Percentiles rank a stretch among this genome's conserved stretches.
Evolutionary conservation across 2,888 invertebrate genomes (phyloP).

Genomic region (Xestia rhomboidea): DNA sequence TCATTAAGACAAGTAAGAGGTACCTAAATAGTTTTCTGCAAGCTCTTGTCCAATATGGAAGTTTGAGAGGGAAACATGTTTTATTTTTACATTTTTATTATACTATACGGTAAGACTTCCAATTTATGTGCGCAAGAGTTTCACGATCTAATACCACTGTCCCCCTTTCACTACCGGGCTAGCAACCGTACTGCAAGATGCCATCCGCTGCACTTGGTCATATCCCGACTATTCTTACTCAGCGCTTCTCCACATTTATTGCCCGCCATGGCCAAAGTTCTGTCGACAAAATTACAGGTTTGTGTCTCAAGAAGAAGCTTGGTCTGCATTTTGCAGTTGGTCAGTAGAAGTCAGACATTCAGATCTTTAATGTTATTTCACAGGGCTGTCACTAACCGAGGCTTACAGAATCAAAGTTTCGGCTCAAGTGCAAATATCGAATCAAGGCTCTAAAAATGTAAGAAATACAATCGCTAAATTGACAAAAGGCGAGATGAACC

Average conservation of each 20-base stretch:
- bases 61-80: slow-evolving; percentile 41
- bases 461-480: neutral
- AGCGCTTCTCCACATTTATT: neutral
- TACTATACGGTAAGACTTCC: slow-evolving; percentile 48
- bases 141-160: neutral
- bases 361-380: neutral
- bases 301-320: neutral
- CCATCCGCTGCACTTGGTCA: neutral
- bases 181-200: neutral
- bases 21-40: neutral
- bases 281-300: neutral
- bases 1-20: slow-evolving; percentile 5
- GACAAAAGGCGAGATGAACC: neutral
- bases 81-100: slow-evolving; percentile 12
- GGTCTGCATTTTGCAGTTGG: neutral
- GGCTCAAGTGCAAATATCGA: slow-evolving; percentile 59
- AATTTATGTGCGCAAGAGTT: neutral
- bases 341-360: neutral
- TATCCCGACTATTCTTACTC: neutral
- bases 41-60: slow-evolving; percentile 18
- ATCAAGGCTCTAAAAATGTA: neutral
- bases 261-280: neutral
- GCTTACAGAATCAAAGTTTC: slow-evolving; percentile 54
- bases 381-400: slow-evolving; percentile 38
- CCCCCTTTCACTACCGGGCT: neutral